These are phyloP conservation scores for Penaeus vannamei DNA, from an alignment of 1,140 invertebrate genomes.

Conservation along the genomic window DNA sequence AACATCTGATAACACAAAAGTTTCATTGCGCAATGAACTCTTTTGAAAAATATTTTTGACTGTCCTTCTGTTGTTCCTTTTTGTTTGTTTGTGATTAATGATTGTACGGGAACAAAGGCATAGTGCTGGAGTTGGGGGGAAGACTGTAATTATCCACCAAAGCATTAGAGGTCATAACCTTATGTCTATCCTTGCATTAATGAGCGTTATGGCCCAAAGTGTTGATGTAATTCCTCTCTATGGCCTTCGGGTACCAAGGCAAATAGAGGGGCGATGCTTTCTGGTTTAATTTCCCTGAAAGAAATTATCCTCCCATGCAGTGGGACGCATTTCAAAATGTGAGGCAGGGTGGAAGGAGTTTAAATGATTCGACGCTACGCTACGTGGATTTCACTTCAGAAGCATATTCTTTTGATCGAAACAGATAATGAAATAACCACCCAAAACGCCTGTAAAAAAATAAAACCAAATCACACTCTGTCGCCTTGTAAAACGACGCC, in stretches of 20 bases:
- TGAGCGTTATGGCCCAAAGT: neutral
- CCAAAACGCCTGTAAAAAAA: too few species aligned
- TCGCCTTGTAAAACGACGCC: neutral
- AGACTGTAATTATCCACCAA: too few species aligned
- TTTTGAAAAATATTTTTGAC: slow-evolving; percentile 20
- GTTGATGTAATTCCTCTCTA: neutral
- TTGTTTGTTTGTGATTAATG: slow-evolving; percentile 40
- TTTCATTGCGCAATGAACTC: neutral
- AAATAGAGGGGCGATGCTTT: slow-evolving; percentile 19
- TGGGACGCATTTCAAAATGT: too few species aligned
- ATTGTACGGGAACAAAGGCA: slow-evolving; percentile 33
- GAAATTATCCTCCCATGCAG: neutral
- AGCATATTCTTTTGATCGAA: too few species aligned
- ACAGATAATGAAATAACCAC: too few species aligned
- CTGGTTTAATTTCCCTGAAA: slow-evolving; percentile 36
- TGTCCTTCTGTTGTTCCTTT: slow-evolving; percentile 30
- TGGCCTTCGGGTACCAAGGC: neutral
- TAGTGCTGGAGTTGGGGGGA: neutral
- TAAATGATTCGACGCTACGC: too few species aligned
- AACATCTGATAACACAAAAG: too few species aligned
- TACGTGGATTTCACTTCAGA: too few species aligned
- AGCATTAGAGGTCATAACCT: too few species aligned
- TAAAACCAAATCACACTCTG: too few species aligned
- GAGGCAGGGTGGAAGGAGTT: too few species aligned
- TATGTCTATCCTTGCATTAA: too few species aligned